These are phyloP conservation scores for Karalla daura DNA, from an alignment of 2,797 vertebrate genomes.

Conservation along the genomic window DNA sequence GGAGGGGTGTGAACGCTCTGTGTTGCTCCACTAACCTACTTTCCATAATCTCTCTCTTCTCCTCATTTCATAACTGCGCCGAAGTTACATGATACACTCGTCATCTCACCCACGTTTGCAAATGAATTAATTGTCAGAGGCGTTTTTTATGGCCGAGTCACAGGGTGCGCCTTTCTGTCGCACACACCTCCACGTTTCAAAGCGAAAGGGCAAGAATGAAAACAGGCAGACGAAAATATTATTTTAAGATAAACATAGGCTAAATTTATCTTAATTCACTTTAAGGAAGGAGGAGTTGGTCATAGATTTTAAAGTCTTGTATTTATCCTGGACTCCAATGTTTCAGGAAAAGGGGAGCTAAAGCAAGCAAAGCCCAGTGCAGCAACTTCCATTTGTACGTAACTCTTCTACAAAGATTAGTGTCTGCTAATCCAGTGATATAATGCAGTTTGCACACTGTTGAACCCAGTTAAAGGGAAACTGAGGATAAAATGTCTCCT, in stretches of 20 bases:
- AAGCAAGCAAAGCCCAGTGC: slow-evolving; percentile 22
- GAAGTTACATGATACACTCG: slow-evolving; percentile 77
- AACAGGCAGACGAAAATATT: neutral
- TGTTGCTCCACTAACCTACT: slow-evolving; percentile 86
- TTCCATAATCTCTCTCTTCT: slow-evolving; percentile 81
- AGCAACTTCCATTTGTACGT: slow-evolving; percentile 22
- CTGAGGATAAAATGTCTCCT: slow-evolving; percentile 13
- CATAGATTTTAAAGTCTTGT: neutral
- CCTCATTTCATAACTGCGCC: slow-evolving; percentile 82
- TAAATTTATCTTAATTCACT: neutral
- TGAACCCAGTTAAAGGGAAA: slow-evolving; percentile 29
- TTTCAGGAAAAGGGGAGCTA: slow-evolving; percentile 13
- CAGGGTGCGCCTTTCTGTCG: slow-evolving; percentile 12
- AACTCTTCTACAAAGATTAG: slow-evolving; percentile 58
- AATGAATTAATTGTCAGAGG: slow-evolving; percentile 17
- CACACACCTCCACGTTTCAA: neutral
- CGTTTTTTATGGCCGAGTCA: neutral
- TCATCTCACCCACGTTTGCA: slow-evolving; percentile 54
- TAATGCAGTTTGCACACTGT: slow-evolving; percentile 43
- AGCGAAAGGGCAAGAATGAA: neutral
- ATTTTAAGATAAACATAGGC: neutral
- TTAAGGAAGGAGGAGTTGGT: neutral
- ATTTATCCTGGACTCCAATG: neutral
- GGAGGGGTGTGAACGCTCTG: slow-evolving; percentile 69
- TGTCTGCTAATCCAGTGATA: slow-evolving; percentile 64